Percentiles rank a stretch among this genome's conserved stretches.
These are phyloP conservation scores for Coregonus clupeaformis DNA, from an alignment of 2,113 vertebrate species.

Conservation along the genomic window DNA sequence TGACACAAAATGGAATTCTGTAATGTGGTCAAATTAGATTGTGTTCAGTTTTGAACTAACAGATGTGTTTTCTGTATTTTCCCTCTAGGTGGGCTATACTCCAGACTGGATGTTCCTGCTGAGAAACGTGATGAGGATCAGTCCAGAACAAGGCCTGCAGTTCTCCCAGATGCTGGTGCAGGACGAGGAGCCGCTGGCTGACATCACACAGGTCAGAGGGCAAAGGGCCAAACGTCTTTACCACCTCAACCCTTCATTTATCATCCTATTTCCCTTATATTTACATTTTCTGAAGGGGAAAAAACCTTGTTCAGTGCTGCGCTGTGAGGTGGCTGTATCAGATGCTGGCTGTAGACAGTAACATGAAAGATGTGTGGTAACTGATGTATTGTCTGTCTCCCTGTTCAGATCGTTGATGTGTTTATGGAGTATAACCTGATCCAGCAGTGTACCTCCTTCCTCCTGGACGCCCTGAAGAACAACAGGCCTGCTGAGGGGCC, in stretches of 20 bases:
- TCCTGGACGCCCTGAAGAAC: conserved; percentile 96
- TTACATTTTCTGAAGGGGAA: too few species aligned
- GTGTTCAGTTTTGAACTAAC: neutral
- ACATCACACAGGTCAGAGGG: conserved; percentile 91
- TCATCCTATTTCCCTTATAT: too few species aligned
- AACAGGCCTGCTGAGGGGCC: conserved; percentile 96
- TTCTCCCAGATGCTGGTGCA: conserved; percentile 99
- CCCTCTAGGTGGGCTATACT: conserved; percentile 91
- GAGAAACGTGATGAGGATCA: conserved; percentile 98
- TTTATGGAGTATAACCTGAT: conserved; percentile 99
- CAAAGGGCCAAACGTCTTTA: neutral
- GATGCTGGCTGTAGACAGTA: neutral
- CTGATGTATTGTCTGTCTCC: neutral
- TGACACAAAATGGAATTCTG: neutral
- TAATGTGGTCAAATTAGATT: neutral
- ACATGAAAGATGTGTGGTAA: neutral
- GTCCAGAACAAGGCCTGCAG: conserved; percentile 96
- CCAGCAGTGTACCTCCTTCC: conserved; percentile 97
- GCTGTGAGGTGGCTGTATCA: neutral
- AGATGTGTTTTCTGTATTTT: neutral
- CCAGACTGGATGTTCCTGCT: conserved; percentile 99
- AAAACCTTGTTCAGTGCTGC: too few species aligned
- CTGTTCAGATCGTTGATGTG: conserved; percentile 92
- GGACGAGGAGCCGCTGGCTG: conserved; percentile 97
- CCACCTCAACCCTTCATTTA: neutral